Evolutionary conservation across 2,113 vertebrate species (phyloP), one percentile per base, ranked within the genome.

Genomic region (Nipponia nippon): DNA sequence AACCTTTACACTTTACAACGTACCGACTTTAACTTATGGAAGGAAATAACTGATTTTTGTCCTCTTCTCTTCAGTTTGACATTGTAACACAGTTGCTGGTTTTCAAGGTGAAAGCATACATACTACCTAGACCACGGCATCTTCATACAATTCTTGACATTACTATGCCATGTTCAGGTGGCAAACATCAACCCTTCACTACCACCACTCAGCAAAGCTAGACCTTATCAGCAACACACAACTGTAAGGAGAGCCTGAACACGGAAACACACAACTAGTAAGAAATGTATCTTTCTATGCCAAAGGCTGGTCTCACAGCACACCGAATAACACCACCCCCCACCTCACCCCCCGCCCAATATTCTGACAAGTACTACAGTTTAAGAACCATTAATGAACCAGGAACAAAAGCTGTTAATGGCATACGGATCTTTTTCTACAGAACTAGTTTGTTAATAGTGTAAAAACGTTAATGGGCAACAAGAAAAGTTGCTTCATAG

Each of bases 21-120:
- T 21, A 52, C 40, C 0, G 1, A 56, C 72, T 80, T 30, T 15
- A 44, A 69, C 12, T 34, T 61, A 23, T 4, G 11, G 90, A 56
- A 72, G 22, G 27, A 93, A 89, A 85, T n/a, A 21, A 23, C 13
- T 7, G 14, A 14, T 32, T 77, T 79, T 62, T 91, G 53, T 46
- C 66, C 62, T 13, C 13, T 40, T 92, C 50, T 55, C 16, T 71
- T 79, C 50, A 55, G 46, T 55, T 0, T 70, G 53, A 83, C 84
- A 47, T 11, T 79, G 67, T 36, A 83, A 77, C 8, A 71, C 8
- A 42, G 87, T 17, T 80, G 49, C 30, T 80, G 42, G 14, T 66
- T 95, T 76, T 93, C 89, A 93, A 91, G 62, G 58, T 80, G 55
- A 83, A 87, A 83, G 40, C 9, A n/a, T 16, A 63, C 38, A 4